Evolutionary conservation across 1,140 invertebrate genomes (phyloP).

Genomic region (Nasonia vitripennis): DNA sequence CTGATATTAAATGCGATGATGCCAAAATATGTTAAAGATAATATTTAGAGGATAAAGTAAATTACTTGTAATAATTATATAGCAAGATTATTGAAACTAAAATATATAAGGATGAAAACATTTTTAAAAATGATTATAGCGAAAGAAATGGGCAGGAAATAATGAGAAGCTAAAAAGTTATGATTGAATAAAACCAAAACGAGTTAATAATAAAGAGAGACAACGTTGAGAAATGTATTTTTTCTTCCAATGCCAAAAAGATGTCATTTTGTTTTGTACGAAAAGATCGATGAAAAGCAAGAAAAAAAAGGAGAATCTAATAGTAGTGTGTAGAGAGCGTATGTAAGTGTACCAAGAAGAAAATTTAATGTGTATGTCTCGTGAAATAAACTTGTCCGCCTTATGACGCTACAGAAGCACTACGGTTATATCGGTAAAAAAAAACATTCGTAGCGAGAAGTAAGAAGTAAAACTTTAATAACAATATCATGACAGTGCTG

Average conservation of each 20-base stretch:
- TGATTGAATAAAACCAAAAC: slow-evolving; percentile 57
- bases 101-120: slow-evolving; percentile 59
- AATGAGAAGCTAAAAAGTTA: slow-evolving; percentile 55
- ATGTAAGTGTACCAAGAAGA: slow-evolving; percentile 64
- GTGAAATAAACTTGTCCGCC: slow-evolving; percentile 69
- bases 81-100: slow-evolving; percentile 62
- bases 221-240: slow-evolving; percentile 66
- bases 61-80: slow-evolving; percentile 62
- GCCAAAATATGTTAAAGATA: slow-evolving; percentile 74
- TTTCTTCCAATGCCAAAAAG: slow-evolving; percentile 75
- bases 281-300: slow-evolving; percentile 62
- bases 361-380: slow-evolving; percentile 67
- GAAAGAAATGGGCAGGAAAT: slow-evolving; percentile 44
- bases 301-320: slow-evolving; percentile 63
- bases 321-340: slow-evolving; percentile 59
- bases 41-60: slow-evolving; percentile 67
- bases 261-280: slow-evolving; percentile 72
- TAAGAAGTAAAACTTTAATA: slow-evolving; percentile 62
- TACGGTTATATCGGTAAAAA: slow-evolving; percentile 63
- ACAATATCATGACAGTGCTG: slow-evolving; percentile 61
- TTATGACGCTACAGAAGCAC: slow-evolving; percentile 67
- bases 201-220: slow-evolving; percentile 54
- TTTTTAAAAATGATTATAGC: slow-evolving; percentile 56
- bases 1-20: slow-evolving; percentile 67
- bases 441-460: slow-evolving; percentile 65